Conservation (phyloP, 2,113 vertebrate species). For the Illadopsis cleaveri region DNA sequence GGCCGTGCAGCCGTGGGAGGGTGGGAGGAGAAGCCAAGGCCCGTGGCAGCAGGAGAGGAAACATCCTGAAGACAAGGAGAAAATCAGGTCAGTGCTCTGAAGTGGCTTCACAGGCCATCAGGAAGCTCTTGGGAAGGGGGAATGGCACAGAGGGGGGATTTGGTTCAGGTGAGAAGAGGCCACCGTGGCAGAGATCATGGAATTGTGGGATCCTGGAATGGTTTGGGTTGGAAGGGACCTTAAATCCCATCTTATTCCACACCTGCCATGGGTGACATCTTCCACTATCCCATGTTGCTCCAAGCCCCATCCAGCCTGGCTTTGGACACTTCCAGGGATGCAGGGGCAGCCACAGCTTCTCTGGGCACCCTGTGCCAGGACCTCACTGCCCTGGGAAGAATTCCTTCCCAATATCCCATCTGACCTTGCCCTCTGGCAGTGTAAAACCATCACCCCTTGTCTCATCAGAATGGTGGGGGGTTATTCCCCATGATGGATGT, state of each 20-base stretch:
- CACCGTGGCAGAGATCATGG: not conserved
- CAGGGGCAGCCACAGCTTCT: not conserved
- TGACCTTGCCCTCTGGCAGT: fast-evolving
- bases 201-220: not conserved
- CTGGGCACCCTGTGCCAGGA: not conserved
- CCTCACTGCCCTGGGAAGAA: fast-evolving
- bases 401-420: not conserved
- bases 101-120: not conserved
- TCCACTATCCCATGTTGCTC: fast-evolving
- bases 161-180: not conserved
- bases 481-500: not conserved
- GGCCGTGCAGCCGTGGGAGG: slow-evolving; percentile 19
- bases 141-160: fast-evolving
- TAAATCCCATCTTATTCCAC: fast-evolving
- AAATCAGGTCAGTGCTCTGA: not conserved
- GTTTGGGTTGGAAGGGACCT: not conserved
- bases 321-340: fast-evolving
- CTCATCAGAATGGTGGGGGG: not conserved
- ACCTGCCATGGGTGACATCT: not conserved
- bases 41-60: not conserved
- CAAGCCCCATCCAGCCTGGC: not conserved
- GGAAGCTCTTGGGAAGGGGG: not conserved
- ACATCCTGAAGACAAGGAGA: not conserved
- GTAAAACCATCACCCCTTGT: not conserved
- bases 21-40: slow-evolving; percentile 21